These are phyloP conservation scores for Acipenser transmontanus DNA, from an alignment of 2,797 vertebrate species.

Conservation along the genomic window DNA sequence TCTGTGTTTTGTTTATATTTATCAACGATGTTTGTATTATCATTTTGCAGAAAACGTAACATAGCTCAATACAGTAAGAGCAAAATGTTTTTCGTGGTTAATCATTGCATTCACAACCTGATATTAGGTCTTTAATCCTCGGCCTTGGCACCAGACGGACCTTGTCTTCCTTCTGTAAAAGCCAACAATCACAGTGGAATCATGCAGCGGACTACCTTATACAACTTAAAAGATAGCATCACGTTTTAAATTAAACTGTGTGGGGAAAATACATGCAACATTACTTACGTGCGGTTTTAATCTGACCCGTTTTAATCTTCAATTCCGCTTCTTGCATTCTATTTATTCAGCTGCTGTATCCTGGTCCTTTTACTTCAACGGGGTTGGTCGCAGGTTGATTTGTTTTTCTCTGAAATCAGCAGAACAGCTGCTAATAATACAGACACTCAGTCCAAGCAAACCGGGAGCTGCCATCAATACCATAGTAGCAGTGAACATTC, in stretches of 20 bases:
- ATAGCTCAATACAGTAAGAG: too few species aligned
- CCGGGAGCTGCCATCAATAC: slow-evolving; percentile 28
- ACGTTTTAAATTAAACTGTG: not conserved
- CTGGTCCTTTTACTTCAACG: slow-evolving; percentile 26
- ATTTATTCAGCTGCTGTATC: slow-evolving; percentile 45
- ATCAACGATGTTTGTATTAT: not conserved
- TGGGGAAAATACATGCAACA: not conserved
- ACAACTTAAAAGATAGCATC: not conserved
- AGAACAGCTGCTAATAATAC: slow-evolving; percentile 36
- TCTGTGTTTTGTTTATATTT: not conserved
- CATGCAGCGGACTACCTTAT: slow-evolving; percentile 11
- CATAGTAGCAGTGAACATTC: too few species aligned
- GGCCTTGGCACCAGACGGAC: slow-evolving; percentile 5
- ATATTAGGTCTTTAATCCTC: too few species aligned
- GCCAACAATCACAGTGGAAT: slow-evolving; percentile 34
- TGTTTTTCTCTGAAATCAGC: slow-evolving; percentile 47
- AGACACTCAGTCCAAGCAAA: slow-evolving; percentile 38
- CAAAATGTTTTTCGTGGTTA: too few species aligned
- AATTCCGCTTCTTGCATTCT: slow-evolving; percentile 21
- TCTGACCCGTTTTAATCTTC: not conserved
- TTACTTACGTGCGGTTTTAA: slow-evolving; percentile 48
- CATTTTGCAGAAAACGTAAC: too few species aligned
- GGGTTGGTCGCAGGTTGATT: slow-evolving; percentile 45
- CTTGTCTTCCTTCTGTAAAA: slow-evolving; percentile 48
- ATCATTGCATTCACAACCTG: too few species aligned